A percentile compares a stretch with the other conserved stretches of the same genome.
phyloP scores from a whole-genome alignment of 2,888 invertebrate species.

The Trileptium ribeirensis region DNA sequence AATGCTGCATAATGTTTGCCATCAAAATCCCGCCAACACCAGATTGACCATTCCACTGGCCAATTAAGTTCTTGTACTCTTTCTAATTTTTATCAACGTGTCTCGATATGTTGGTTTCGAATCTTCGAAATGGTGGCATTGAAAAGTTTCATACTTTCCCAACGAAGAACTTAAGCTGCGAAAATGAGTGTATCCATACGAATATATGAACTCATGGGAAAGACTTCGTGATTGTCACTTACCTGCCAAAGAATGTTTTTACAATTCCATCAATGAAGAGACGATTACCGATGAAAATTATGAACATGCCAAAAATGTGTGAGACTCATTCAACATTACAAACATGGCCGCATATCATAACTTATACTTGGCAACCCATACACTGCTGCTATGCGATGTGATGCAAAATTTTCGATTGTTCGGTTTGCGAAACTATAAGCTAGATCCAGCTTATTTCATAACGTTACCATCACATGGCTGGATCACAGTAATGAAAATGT shows the following conservation, averaged over 20 bases:
- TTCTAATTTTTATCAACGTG: too few species aligned
- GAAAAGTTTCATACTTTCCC: too few species aligned
- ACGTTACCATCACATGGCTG: slow-evolving; percentile 44
- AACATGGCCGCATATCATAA: slow-evolving; percentile 38
- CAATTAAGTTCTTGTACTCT: too few species aligned
- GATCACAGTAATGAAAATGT: slow-evolving; percentile 44
- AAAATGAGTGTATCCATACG: too few species aligned
- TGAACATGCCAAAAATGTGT: slow-evolving; percentile 38
- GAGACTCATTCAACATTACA: slow-evolving; percentile 37
- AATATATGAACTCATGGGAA: slow-evolving; percentile 39
- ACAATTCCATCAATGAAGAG: slow-evolving; percentile 31
- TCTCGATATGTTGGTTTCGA: too few species aligned
- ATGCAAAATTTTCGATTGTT: slow-evolving; percentile 46
- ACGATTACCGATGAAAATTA: slow-evolving; percentile 32
- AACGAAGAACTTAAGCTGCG: too few species aligned
- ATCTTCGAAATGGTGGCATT: too few species aligned
- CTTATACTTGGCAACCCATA: slow-evolving; percentile 41
- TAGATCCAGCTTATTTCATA: slow-evolving; percentile 44
- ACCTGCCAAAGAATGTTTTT: slow-evolving; percentile 33
- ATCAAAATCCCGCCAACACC: too few species aligned
- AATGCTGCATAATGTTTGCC: too few species aligned
- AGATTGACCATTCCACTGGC: too few species aligned
- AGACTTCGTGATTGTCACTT: slow-evolving; percentile 40
- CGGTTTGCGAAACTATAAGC: slow-evolving; percentile 37
- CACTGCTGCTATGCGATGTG: slow-evolving; percentile 45